Percentiles rank a stretch among this genome's conserved stretches.
phyloP scores from a whole-genome alignment of 1,140 invertebrate species.

The Heliconius eleuchia region DNA sequence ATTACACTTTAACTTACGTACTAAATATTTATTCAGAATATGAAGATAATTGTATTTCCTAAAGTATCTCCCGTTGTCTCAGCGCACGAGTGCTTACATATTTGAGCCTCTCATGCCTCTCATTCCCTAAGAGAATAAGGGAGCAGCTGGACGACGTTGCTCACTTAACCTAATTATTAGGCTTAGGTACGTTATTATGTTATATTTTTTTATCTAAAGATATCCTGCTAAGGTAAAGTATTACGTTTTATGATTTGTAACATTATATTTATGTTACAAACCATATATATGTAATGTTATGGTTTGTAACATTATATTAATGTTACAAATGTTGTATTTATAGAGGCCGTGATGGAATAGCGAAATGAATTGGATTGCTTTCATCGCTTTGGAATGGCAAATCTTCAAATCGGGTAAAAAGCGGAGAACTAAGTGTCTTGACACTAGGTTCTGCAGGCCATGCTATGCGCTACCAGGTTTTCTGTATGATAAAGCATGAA shows the following conservation, averaged over 20 bases:
- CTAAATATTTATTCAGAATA: not conserved
- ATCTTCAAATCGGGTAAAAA: too few relatives aligned
- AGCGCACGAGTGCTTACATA: conserved; percentile 1
- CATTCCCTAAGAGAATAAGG: not conserved
- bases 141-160: conserved; percentile 10
- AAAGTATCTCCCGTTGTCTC: not conserved
- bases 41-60: conserved; percentile 5
- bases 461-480: too few relatives aligned
- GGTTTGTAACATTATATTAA: not conserved
- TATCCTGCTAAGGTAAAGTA: not conserved
- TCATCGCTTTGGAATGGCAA: too few relatives aligned
- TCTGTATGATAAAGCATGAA: too few relatives aligned
- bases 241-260: not conserved
- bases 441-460: too few relatives aligned
- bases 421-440: too few relatives aligned
- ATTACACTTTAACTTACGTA: not conserved
- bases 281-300: too few relatives aligned
- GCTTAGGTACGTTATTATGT: not conserved
- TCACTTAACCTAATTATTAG: conserved; percentile 14
- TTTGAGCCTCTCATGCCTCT: conserved; percentile 4
- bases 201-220: not conserved
- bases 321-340: too few relatives aligned
- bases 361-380: too few relatives aligned
- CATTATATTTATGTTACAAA: too few relatives aligned
- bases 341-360: too few relatives aligned